These are phyloP conservation scores for Illadopsis cleaveri DNA, from an alignment of 2,113 vertebrate species.

Conservation along the genomic window DNA sequence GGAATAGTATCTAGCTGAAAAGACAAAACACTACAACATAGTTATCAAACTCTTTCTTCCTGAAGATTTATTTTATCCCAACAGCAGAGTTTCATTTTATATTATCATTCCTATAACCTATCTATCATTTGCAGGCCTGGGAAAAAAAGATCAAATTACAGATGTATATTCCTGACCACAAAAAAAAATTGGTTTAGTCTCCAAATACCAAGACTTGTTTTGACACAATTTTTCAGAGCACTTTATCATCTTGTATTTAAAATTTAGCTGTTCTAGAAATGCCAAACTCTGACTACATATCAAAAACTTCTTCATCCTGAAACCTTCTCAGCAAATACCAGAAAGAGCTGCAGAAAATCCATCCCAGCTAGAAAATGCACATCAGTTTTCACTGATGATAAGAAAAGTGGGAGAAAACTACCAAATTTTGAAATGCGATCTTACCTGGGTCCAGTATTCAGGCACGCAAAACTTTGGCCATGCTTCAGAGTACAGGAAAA, in stretches of 20 bases:
- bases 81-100: not conserved
- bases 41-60: not conserved
- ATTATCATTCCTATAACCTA: not conserved
- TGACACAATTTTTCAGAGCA: not conserved
- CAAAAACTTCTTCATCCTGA: not conserved
- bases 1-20: not conserved
- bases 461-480: not conserved
- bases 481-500: conserved; percentile 5
- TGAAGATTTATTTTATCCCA: not conserved
- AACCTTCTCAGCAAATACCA: not conserved
- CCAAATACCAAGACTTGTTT: not conserved
- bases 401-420: not conserved
- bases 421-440: not conserved
- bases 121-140: not conserved
- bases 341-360: not conserved
- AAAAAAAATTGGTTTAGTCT: not conserved
- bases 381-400: not conserved
- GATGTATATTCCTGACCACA: not conserved
- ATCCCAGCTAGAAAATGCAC: not conserved
- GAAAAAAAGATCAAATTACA: not conserved
- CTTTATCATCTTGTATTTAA: not conserved
- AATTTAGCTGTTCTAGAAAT: not conserved
- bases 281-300: not conserved
- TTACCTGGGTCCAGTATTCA: conserved; percentile 24
- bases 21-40: not conserved